A percentile compares a stretch with the other conserved stretches of the same genome.
These are phyloP conservation scores for Sebastes melanostomus DNA, from an alignment of 2,797 vertebrate genomes.

Conservation along the genomic window DNA sequence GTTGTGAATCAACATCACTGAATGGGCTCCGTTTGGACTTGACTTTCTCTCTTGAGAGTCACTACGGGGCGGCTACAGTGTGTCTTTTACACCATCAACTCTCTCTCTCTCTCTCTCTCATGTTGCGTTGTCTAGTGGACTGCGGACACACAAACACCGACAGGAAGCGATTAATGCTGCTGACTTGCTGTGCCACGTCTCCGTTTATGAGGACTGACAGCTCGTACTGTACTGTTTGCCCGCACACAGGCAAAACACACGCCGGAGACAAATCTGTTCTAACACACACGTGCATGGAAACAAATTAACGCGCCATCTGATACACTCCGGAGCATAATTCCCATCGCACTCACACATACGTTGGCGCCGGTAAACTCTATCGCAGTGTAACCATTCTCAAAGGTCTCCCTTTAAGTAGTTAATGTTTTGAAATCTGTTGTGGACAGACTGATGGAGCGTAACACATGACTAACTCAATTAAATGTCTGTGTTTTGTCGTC, in stretches of 20 bases:
- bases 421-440: conserved; percentile 36
- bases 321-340: background rate
- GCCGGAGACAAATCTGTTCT: background rate
- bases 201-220: conserved; percentile 70
- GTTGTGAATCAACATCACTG: background rate
- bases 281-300: conserved; percentile 21
- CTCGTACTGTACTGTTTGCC: background rate
- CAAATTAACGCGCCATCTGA: conserved; percentile 23
- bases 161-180: conserved; percentile 57
- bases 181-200: conserved; percentile 53
- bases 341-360: background rate
- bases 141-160: conserved; percentile 55
- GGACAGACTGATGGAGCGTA: conserved; percentile 28
- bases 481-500: conserved; percentile 54
- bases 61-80: background rate
- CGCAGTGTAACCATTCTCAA: background rate
- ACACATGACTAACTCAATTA: conserved; percentile 58
- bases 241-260: background rate
- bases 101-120: background rate
- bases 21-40: background rate
- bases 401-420: conserved; percentile 19
- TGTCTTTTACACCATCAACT: background rate
- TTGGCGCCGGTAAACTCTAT: background rate
- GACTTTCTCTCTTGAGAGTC: background rate
- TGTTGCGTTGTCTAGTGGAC: conserved; percentile 43